phyloP scores from a whole-genome alignment of 2,797 vertebrate genomes.

The Lepus townsendii region DNA sequence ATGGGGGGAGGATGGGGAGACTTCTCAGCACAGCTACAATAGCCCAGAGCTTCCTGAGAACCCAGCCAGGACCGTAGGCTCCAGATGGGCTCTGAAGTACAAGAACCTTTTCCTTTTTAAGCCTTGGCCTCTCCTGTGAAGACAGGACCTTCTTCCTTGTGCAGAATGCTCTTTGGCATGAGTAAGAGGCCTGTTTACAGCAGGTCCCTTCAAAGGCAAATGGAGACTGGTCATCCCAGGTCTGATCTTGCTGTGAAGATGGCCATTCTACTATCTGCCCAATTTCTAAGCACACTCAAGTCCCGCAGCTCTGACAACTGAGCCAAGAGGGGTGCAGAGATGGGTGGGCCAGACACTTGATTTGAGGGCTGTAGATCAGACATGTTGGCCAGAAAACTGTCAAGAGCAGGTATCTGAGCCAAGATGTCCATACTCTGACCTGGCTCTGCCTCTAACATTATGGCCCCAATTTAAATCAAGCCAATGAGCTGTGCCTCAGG shows the following conservation, averaged over 20 bases:
- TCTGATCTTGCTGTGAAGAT: neutral
- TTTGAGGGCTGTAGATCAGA: neutral
- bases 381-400: neutral
- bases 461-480: constrained; percentile 19
- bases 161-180: neutral
- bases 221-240: neutral
- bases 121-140: neutral
- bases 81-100: neutral
- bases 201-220: neutral
- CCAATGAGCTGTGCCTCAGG: neutral
- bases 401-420: neutral
- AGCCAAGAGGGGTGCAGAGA: neutral
- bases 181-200: constrained; percentile 4
- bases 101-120: neutral
- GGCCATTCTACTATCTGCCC: neutral
- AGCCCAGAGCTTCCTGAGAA: neutral
- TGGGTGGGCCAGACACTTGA: too few species aligned
- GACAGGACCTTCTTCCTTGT: neutral
- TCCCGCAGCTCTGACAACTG: neutral
- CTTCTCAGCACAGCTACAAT: neutral
- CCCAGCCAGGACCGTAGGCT: neutral
- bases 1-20: neutral
- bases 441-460: neutral
- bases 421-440: neutral
- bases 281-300: constrained; percentile 7